These are phyloP conservation scores for Lindbergichthys nudifrons DNA, from an alignment of 2,797 vertebrate species.

Conservation along the genomic window DNA sequence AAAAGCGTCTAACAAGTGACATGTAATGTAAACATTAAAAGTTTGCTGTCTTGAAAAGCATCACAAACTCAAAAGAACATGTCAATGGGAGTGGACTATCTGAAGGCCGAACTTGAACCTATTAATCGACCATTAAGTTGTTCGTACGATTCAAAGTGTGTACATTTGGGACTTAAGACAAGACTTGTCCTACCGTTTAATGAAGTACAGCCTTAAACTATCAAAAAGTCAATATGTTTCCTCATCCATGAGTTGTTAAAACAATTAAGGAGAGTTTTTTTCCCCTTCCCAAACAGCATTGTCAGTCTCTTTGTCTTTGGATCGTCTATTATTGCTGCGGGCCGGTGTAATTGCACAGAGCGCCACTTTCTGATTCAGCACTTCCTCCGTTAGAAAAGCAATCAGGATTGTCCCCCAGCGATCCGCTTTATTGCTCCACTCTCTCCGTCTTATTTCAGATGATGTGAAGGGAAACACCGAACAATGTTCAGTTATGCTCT, in stretches of 20 bases:
- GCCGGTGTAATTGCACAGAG: constrained; percentile 46
- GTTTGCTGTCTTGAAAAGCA: too few relatives aligned
- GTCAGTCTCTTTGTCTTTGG: constrained; percentile 50
- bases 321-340: constrained; percentile 53
- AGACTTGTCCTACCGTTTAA: constrained; percentile 11
- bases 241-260: constrained; percentile 38
- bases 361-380: constrained; percentile 68
- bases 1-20: too few relatives aligned
- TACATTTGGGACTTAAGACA: background rate
- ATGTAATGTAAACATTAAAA: too few relatives aligned
- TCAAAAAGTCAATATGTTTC: constrained; percentile 37
- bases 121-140: too few relatives aligned
- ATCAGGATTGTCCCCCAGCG: constrained; percentile 62
- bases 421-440: constrained; percentile 58
- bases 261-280: constrained; percentile 29
- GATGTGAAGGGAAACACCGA: constrained; percentile 42
- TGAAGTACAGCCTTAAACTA: constrained; percentile 23
- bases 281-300: constrained; percentile 19
- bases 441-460: constrained; percentile 52
- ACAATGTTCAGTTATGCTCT: constrained; percentile 33
- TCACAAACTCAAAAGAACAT: too few relatives aligned
- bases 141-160: background rate
- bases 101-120: too few relatives aligned
- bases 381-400: constrained; percentile 64
- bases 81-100: too few relatives aligned